Percentiles rank a stretch among this genome's conserved stretches.
Evolutionary conservation across 1,140 invertebrate species (phyloP).

Genomic region (Drosophila murphyi): DNA sequence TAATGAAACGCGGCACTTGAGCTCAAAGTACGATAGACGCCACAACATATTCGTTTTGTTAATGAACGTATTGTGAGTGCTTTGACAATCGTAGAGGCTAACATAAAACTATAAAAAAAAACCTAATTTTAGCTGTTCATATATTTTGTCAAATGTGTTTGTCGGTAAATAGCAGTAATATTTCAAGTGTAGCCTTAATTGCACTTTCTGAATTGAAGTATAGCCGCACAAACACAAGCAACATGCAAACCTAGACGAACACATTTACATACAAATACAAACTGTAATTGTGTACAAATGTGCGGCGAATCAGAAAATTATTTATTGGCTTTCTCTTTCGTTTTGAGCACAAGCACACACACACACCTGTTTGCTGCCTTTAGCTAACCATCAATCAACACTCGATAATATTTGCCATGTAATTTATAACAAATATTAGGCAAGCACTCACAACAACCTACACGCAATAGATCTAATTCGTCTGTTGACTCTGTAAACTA

Average conservation of each 20-base stretch:
- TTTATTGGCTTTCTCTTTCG: constrained; percentile 51
- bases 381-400: constrained; percentile 12
- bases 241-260: not conserved
- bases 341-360: not conserved
- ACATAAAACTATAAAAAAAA: not conserved
- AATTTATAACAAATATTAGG: constrained; percentile 43
- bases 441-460: constrained; percentile 25
- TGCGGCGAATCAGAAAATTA: constrained; percentile 26
- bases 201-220: constrained; percentile 40
- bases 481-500: constrained; percentile 13
- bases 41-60: constrained; percentile 53
- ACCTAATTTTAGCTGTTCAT: constrained; percentile 2
- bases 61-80: constrained; percentile 32
- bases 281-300: constrained; percentile 13
- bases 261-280: constrained; percentile 8
- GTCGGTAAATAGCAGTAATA: constrained; percentile 11
- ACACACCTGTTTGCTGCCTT: constrained; percentile 7
- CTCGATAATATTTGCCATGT: constrained; percentile 27
- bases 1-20: constrained; percentile 72
- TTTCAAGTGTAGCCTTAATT: constrained; percentile 26
- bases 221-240: constrained; percentile 15
- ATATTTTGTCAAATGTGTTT: constrained; percentile 5
- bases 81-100: not conserved
- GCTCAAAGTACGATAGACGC: constrained; percentile 45
- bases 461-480: constrained; percentile 21